Evolutionary conservation across 2,888 invertebrate genomes (phyloP), one percentile per base, ranked within the genome.

Genomic region (Axea sp.): DNA sequence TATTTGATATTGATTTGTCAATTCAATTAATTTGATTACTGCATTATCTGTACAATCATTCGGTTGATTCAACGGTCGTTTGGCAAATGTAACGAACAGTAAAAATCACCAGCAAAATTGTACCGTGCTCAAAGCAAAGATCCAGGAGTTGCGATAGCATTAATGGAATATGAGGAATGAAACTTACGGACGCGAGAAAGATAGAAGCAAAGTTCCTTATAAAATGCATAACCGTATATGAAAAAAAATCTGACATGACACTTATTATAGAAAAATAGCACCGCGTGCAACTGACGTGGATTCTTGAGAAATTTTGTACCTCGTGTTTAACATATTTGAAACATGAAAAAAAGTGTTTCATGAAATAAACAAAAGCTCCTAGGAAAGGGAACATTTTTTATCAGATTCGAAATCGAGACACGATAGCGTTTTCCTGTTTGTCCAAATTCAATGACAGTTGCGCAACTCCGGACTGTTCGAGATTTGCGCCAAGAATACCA

Each of bases 381-480:
- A 31, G 41, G 49, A 62, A 19, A 51, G 14, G 31, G 22, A 31
- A 59, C 19, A 17, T 11, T 59, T 62, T 62, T 51, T 62, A 62
- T 62, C 62, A 45, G 37, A 47, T 35, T 45, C 17, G 41, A 35
- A 28, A 60, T 49, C 60, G 37, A 35, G 28, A 15, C 30, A 35
- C n/a, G 35, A n/a, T 26, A 26, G 49, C n/a, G 49, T 62, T 62
- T 62, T 62, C 62, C 62, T 51, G 62, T 62, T 51, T 62, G 62
- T 49, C 62, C 62, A 62, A 62, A 62, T 62, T 62, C 62, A 62
- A 62, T 62, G 41, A 62, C 39, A 62, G 41, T 62, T 68, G 14
- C 22, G 53, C 33, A 69, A 60, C 43, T 0, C 2, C 22, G n/a
- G 24, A 1, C 31, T 24, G 33, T 57, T 26, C 17, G 28, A 59